Base-by-base conservation (phyloP, 1,140 invertebrate species). In the Drosophila ohnishii region DNA sequence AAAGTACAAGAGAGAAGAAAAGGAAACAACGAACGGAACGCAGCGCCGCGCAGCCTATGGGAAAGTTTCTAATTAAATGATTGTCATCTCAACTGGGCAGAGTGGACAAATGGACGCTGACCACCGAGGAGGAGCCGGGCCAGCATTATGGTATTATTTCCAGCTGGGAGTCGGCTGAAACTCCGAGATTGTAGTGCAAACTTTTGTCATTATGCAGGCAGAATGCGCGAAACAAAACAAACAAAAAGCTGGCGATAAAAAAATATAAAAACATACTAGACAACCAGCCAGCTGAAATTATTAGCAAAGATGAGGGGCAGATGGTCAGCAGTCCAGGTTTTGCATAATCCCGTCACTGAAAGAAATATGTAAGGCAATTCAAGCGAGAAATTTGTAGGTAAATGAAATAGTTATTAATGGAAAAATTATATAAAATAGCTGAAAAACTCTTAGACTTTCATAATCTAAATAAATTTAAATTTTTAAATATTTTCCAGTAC, bases 11-110 rank as follows among this genome's bases (percentile, higher is more conserved):
- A 70, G 35, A 55, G 39, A 59, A 74, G 60, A 60, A 72, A 84
- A 73, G 55, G 44, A 50, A 85, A 66, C 70, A 63, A 64, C 63
- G 32, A 35, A 62, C 62, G 56, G 6, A 53, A 44, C 47, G 45
- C 16, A 22, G 53, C 32, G 40, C 37, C 3, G 61, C 71, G 79
- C 50, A 89, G 89, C 89, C 89, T 90, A 90, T 90, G 89, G 89
- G 89, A 90, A 90, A 90, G 85, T 90, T 90, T 90, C 89, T 90
- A 90, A 90, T 90, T 90, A 90, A 90, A 90, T 90, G 89, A 90
- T 90, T 90, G 89, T 90, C 88, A 90, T 90, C 89, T 90, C 77
- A 74, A 64, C 63, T 78, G 77, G 67, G 74, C 77, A 55, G 50
- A 34, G 42, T 78, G 85, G 72, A 75, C 84, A 78, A 69, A 67